These are phyloP conservation scores for Okapia johnstoni DNA, from an alignment of 2,113 vertebrate genomes.

Conservation along the genomic window DNA sequence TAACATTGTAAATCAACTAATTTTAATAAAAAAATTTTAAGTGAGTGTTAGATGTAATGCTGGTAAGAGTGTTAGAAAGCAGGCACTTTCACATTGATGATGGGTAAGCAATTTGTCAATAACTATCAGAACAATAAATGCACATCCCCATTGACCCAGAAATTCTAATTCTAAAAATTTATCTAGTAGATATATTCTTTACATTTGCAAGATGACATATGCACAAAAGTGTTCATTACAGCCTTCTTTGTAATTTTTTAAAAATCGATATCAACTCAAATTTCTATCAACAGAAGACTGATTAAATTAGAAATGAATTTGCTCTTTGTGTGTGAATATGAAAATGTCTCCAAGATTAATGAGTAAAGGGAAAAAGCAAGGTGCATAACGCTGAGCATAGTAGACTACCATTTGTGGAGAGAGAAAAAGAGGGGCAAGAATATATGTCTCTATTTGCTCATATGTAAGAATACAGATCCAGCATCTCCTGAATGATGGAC, in stretches of 20 bases:
- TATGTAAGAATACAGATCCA: background rate
- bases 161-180: background rate
- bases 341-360: background rate
- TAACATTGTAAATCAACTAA: background rate
- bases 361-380: background rate
- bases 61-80: background rate
- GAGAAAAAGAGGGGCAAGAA: background rate
- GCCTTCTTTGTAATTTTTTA: background rate
- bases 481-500: background rate
- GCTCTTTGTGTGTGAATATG: background rate
- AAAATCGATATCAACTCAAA: background rate
- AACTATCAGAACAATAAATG: background rate
- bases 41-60: background rate
- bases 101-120: background rate
- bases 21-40: background rate
- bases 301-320: slow-evolving; percentile 16
- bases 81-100: background rate
- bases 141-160: background rate
- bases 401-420: background rate
- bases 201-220: background rate
- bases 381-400: background rate
- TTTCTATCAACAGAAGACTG: background rate
- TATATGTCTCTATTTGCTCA: background rate
- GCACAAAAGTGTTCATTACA: background rate
- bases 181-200: background rate